Evolutionary conservation across 2,888 invertebrate genomes (phyloP).

Genomic region (Oscheius sp.): DNA sequence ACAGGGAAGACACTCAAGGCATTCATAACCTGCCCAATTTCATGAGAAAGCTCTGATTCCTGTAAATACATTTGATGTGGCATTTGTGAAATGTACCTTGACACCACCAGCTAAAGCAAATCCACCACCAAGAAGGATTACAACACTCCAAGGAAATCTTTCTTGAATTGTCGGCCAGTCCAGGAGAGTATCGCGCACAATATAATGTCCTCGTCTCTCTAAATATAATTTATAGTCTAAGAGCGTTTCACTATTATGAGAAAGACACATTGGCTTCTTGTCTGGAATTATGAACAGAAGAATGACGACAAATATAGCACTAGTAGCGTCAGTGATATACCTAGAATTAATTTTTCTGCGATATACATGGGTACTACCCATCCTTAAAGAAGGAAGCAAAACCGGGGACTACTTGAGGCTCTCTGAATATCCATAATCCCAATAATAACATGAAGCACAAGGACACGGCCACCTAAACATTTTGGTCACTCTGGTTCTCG

Average conservation of each 20-base stretch:
- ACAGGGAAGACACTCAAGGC: slow-evolving; percentile 78
- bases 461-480: slow-evolving; percentile 34
- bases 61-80: slow-evolving; percentile 27
- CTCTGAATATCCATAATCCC: slow-evolving; percentile 86
- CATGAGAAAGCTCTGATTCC: slow-evolving; percentile 80
- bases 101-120: slow-evolving; percentile 66
- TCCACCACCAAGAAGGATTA: slow-evolving; percentile 65
- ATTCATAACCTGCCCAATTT: slow-evolving; percentile 80
- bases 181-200: slow-evolving; percentile 38
- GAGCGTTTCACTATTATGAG: not conserved
- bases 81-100: slow-evolving; percentile 33
- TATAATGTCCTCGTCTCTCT: slow-evolving; percentile 13
- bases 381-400: slow-evolving; percentile 78
- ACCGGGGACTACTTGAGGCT: slow-evolving; percentile 86
- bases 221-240: not conserved
- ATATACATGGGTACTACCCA: slow-evolving; percentile 42
- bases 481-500: not conserved
- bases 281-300: slow-evolving; percentile 86
- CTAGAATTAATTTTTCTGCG: slow-evolving; percentile 41
- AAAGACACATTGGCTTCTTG: slow-evolving; percentile 73
- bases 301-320: slow-evolving; percentile 83
- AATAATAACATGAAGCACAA: slow-evolving; percentile 80
- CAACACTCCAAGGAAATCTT: slow-evolving; percentile 65
- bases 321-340: slow-evolving; percentile 72
- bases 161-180: slow-evolving; percentile 60